Evolutionary conservation across 1,140 invertebrate species (phyloP).

Genomic region (Drosophila micromelanica): DNA sequence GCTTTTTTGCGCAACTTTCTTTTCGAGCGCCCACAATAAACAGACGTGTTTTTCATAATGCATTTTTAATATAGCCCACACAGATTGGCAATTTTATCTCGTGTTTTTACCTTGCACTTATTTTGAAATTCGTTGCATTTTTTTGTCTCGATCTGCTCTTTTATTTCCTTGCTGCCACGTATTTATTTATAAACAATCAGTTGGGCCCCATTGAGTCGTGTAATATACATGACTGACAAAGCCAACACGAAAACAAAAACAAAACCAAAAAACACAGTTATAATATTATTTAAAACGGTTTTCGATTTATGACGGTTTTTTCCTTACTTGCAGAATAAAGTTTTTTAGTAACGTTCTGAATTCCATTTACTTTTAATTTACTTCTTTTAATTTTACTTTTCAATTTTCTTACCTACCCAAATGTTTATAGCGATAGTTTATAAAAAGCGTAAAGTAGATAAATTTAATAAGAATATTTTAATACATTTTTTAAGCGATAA

Average conservation of each 20-base stretch:
- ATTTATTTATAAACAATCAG: constrained; percentile 75
- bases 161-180: constrained; percentile 34
- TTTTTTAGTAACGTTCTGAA: background rate
- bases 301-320: constrained; percentile 8
- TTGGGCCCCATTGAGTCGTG: constrained; percentile 60
- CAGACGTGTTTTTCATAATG: constrained; percentile 75
- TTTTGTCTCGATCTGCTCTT: constrained; percentile 28
- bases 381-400: no score
- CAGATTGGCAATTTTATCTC: constrained; percentile 31
- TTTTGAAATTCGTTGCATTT: constrained; percentile 39
- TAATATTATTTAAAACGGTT: constrained; percentile 20
- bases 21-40: constrained; percentile 50
- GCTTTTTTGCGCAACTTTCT: constrained; percentile 59
- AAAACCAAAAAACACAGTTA: constrained; percentile 1
- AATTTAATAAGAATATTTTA: no score
- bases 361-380: background rate
- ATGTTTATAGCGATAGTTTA: no score
- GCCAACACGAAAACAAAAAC: background rate
- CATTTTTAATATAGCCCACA: constrained; percentile 67
- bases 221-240: constrained; percentile 34
- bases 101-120: constrained; percentile 10
- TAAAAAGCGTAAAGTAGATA: no score
- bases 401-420: no score
- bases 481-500: no score
- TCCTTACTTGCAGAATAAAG: no score